A percentile compares a stretch with the other conserved stretches of the same genome.
Evolutionary conservation across 2,113 vertebrate genomes (phyloP).

Genomic region (Ptilorrhoa leucosticta): DNA sequence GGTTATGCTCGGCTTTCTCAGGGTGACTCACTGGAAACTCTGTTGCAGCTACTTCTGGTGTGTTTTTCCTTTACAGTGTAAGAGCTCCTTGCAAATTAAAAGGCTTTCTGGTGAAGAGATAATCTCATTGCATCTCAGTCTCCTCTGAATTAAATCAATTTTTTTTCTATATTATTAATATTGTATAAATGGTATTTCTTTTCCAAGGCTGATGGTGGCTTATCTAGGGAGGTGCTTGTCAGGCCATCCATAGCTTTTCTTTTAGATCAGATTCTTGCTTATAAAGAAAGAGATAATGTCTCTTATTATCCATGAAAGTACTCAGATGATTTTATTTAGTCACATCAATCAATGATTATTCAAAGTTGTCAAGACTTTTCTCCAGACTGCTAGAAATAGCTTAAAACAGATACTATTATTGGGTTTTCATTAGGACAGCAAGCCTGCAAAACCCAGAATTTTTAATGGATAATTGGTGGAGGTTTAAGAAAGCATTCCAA

Average conservation of each 20-base stretch:
- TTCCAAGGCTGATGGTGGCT: not conserved
- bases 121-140: not conserved
- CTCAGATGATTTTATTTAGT: constrained; percentile 25
- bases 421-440: not conserved
- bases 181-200: not conserved
- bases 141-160: fast-evolving
- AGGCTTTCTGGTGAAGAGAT: not conserved
- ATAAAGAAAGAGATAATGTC: not conserved
- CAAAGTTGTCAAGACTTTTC: constrained; percentile 13
- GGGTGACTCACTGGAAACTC: not conserved
- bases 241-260: not conserved
- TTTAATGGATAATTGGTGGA: constrained; percentile 46
- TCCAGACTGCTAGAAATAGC: not conserved
- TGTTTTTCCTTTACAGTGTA: not conserved
- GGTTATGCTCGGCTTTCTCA: fast-evolving
- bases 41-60: not conserved
- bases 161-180: not conserved
- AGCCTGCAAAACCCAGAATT: not conserved
- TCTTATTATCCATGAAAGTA: not conserved
- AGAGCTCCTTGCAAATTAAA: constrained; percentile 4
- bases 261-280: not conserved
- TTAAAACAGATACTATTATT: not conserved
- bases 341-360: not conserved
- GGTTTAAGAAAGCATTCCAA: constrained; percentile 55
- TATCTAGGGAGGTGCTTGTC: not conserved